Conservation (phyloP, 2,113 vertebrate genomes). For the Petaurus breviceps region DNA sequence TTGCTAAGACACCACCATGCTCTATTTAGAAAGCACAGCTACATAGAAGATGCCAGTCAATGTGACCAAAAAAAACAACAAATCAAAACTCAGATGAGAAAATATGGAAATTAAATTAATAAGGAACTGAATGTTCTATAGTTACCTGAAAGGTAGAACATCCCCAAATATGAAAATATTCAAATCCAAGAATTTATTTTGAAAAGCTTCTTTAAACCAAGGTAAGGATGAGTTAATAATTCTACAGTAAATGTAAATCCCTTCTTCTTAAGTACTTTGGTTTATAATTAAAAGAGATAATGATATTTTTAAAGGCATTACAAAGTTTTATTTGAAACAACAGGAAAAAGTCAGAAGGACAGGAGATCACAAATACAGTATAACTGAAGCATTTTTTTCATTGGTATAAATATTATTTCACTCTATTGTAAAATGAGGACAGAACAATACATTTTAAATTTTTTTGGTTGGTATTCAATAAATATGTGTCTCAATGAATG, state of each 20-base stretch:
- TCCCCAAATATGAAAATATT: slow-evolving; percentile 17
- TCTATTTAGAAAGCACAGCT: slow-evolving; percentile 49
- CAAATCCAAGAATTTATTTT: slow-evolving; percentile 31
- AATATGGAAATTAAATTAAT: slow-evolving; percentile 56
- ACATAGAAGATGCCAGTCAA: slow-evolving; percentile 40
- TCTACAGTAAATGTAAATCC: background rate
- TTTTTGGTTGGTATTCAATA: slow-evolving; percentile 31
- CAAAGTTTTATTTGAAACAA: slow-evolving; percentile 10
- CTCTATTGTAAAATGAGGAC: slow-evolving; percentile 38
- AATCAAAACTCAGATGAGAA: slow-evolving; percentile 43
- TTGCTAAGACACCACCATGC: slow-evolving; percentile 52
- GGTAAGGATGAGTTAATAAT: background rate
- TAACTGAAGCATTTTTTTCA: slow-evolving; percentile 14
- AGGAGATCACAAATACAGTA: slow-evolving; percentile 45
- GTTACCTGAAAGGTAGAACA: slow-evolving; percentile 42
- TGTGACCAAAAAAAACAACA: slow-evolving; percentile 51
- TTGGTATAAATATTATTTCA: slow-evolving; percentile 41
- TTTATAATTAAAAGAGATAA: slow-evolving; percentile 29
- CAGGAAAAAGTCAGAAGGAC: slow-evolving; percentile 24
- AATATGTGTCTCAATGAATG: slow-evolving; percentile 55
- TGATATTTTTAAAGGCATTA: background rate
- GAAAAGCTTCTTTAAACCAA: slow-evolving; percentile 47
- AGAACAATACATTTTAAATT: slow-evolving; percentile 43
- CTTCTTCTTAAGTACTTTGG: background rate
- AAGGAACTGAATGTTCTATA: slow-evolving; percentile 50